A percentile compares a stretch with the other conserved stretches of the same genome.
These are phyloP conservation scores for Salvelinus sp. DNA, from an alignment of 2,113 vertebrate species.

Conservation along the genomic window DNA sequence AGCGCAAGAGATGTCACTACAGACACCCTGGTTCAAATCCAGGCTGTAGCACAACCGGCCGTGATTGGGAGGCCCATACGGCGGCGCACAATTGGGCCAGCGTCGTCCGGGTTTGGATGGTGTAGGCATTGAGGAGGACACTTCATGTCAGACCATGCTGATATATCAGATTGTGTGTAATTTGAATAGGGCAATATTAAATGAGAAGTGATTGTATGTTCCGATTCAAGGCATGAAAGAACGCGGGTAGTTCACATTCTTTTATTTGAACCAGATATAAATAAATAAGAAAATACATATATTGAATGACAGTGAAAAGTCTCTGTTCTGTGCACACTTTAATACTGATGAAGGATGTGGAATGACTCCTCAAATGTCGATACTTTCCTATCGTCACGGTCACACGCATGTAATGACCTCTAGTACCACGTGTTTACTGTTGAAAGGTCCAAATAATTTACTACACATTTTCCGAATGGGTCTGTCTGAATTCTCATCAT, in stretches of 20 bases:
- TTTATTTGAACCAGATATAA: constrained; percentile 49
- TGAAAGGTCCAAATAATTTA: not conserved
- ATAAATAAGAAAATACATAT: constrained; percentile 34
- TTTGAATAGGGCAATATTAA: not conserved
- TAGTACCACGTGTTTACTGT: not conserved
- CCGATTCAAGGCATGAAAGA: not conserved
- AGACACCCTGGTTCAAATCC: no score
- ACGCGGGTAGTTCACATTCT: constrained; percentile 10
- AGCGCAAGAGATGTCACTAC: no score
- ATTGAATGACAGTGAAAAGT: constrained; percentile 10
- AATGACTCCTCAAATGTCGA: not conserved
- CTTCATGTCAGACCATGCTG: not conserved
- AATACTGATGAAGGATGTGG: constrained; percentile 27
- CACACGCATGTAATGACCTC: not conserved
- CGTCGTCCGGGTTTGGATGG: no score
- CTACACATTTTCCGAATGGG: not conserved
- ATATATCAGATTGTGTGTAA: not conserved
- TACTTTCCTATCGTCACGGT: not conserved
- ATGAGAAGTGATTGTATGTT: not conserved
- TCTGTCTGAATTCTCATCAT: not conserved
- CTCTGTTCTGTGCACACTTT: not conserved
- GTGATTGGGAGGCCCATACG: no score
- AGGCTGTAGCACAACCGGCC: no score
- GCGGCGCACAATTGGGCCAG: no score
- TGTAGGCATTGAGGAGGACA: not conserved